Evolutionary conservation across 2,113 vertebrate species (phyloP).

Genomic region (Heliornis fulica): DNA sequence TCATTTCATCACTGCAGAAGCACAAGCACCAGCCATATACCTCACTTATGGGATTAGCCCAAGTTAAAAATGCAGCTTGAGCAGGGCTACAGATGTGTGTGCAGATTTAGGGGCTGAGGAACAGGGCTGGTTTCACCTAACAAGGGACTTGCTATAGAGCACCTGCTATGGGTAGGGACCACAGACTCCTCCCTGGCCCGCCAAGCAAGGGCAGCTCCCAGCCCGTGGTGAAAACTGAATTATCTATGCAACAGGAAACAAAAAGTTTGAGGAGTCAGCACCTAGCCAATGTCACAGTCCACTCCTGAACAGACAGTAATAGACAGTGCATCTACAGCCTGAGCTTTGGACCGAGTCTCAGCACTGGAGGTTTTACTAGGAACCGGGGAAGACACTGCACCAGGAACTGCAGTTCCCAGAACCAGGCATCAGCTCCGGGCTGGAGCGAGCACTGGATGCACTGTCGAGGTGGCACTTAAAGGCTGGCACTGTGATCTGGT

Average conservation of each 20-base stretch:
- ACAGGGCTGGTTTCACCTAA: background rate
- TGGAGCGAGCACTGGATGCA: background rate
- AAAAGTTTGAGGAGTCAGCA: background rate
- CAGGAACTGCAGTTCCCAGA: background rate
- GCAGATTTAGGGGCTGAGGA: background rate
- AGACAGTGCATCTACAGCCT: background rate
- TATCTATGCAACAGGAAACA: background rate
- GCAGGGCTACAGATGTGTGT: background rate
- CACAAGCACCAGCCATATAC: background rate
- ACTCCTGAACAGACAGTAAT: background rate
- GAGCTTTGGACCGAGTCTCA: background rate
- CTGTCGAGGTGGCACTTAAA: background rate
- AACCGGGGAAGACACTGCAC: background rate
- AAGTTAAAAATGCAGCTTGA: background rate
- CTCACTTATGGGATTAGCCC: background rate
- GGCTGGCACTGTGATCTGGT: background rate
- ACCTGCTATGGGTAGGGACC: background rate
- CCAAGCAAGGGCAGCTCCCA: background rate
- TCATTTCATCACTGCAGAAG: background rate
- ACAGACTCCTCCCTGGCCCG: background rate
- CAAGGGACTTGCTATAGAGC: background rate
- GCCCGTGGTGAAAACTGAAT: accelerated
- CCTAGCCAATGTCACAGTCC: background rate
- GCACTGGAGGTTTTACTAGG: background rate
- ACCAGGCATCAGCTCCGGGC: background rate